Conservation (phyloP, 1,140 invertebrate species). For the Calephelis virginiensis region DNA sequence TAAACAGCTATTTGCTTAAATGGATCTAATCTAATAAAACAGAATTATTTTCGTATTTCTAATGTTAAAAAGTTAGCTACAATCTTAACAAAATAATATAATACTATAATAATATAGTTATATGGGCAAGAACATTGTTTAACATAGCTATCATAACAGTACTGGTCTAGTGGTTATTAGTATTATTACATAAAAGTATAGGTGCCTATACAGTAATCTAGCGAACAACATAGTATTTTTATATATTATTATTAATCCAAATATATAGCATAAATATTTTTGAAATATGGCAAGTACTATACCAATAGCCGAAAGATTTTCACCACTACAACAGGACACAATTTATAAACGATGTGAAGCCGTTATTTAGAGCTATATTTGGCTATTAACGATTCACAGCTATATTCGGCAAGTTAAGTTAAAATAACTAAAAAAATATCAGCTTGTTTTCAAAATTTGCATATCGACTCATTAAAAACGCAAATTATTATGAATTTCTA, state of each 20-base stretch:
- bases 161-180: conserved; percentile 19
- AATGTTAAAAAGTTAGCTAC: neutral
- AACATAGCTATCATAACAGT: conserved; percentile 41
- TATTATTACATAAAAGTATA: neutral
- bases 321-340: too few relatives aligned
- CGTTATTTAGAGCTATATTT: too few relatives aligned
- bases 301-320: too few relatives aligned
- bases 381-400: too few relatives aligned
- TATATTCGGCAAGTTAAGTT: too few relatives aligned
- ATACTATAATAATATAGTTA: conserved; percentile 46
- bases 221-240: neutral
- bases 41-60: conserved; percentile 26
- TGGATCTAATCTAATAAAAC: conserved; percentile 24
- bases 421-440: too few relatives aligned
- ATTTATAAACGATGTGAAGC: too few relatives aligned
- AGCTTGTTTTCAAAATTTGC: too few relatives aligned
- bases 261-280: neutral
- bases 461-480: too few relatives aligned
- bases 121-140: conserved; percentile 56
- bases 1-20: conserved; percentile 46
- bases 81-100: conserved; percentile 25
- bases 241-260: neutral
- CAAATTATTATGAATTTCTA: too few relatives aligned
- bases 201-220: neutral
- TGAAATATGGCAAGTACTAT: neutral